phyloP scores from a whole-genome alignment of 2,888 invertebrate species.

The Luffia ferchaultella region DNA sequence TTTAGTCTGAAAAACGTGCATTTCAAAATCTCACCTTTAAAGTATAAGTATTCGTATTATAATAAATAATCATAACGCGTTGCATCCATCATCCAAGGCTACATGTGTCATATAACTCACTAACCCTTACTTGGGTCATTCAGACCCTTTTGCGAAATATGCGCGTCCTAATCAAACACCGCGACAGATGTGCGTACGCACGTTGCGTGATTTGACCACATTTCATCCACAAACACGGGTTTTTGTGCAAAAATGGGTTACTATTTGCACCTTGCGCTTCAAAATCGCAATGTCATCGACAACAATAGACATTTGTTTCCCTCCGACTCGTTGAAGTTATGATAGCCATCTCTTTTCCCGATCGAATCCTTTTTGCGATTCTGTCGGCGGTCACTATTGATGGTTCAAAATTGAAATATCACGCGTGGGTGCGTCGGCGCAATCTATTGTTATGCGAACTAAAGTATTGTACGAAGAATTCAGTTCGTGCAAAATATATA shows the following conservation, averaged over 20 bases:
- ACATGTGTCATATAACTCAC: not conserved
- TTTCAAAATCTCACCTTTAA: too few species aligned
- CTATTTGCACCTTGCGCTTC: constrained; percentile 49
- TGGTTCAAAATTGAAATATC: constrained; percentile 51
- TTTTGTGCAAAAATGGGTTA: constrained; percentile 58
- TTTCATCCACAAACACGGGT: constrained; percentile 27
- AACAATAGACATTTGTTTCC: constrained; percentile 45
- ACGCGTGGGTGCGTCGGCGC: constrained; percentile 55
- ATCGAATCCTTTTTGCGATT: not conserved
- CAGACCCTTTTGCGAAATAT: constrained; percentile 19
- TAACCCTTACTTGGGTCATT: constrained; percentile 41
- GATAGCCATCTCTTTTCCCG: constrained; percentile 12
- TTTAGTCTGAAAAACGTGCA: too few species aligned
- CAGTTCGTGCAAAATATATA: too few species aligned
- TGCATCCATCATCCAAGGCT: not conserved
- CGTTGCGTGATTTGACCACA: constrained; percentile 32
- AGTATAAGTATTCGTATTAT: not conserved
- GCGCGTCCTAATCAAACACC: constrained; percentile 55
- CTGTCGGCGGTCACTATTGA: not conserved
- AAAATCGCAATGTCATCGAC: constrained; percentile 37
- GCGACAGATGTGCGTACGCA: constrained; percentile 46
- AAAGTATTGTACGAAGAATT: not conserved
- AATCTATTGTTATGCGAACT: constrained; percentile 36
- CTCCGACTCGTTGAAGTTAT: constrained; percentile 17
- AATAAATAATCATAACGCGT: not conserved